A percentile compares a stretch with the other conserved stretches of the same genome.
These are phyloP conservation scores for Yponomeuta sedellus DNA, from an alignment of 2,888 invertebrate species.

Conservation along the genomic window DNA sequence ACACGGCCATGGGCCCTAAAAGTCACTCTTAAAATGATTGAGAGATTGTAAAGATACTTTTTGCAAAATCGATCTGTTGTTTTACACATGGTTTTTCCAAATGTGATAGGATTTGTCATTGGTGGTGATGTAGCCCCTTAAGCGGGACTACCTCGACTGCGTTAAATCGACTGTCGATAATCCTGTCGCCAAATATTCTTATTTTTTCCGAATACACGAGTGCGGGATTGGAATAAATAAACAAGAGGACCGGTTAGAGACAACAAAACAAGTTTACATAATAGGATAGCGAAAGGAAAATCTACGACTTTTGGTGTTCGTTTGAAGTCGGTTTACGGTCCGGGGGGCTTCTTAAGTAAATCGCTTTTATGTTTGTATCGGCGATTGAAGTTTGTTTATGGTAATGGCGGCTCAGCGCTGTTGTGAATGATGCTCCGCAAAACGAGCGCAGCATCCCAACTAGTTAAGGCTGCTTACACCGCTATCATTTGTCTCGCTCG, in stretches of 20 bases:
- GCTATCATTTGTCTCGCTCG: background rate
- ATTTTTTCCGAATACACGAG: background rate
- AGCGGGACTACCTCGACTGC: background rate
- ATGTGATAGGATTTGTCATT: no score
- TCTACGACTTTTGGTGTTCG: background rate
- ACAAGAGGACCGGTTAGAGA: background rate
- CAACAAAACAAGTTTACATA: background rate
- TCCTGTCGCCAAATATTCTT: background rate
- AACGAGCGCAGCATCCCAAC: conserved; percentile 8
- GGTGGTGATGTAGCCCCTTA: no score
- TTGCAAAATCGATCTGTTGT: no score
- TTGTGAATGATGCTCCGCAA: conserved; percentile 13
- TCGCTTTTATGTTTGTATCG: conserved; percentile 30
- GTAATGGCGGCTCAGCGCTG: conserved; percentile 26
- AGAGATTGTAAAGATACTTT: no score
- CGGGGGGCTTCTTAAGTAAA: conserved; percentile 25
- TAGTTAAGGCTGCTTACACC: background rate
- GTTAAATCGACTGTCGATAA: background rate
- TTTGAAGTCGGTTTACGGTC: conserved; percentile 28
- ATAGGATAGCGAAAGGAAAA: background rate
- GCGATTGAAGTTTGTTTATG: conserved; percentile 33
- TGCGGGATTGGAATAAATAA: background rate
- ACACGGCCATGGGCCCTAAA: no score
- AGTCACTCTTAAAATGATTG: no score
- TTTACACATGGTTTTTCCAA: no score